Evolutionary conservation across 2,888 invertebrate species (phyloP).

Genomic region (Apoderus coryli): DNA sequence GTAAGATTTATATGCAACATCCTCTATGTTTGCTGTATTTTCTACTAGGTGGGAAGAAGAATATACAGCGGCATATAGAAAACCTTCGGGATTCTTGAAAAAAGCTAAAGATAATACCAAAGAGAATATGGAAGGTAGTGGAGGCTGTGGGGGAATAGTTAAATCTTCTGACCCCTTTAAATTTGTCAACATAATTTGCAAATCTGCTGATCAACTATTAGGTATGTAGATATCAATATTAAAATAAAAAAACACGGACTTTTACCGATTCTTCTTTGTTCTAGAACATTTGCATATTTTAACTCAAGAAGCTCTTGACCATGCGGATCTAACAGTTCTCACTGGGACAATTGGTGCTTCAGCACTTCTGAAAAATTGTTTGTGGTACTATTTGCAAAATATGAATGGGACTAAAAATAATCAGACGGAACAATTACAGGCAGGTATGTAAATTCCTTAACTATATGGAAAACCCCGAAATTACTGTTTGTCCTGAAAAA

Average conservation of each 20-base stretch:
- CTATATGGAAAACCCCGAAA: too few relatives aligned
- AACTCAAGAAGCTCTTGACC: conserved; percentile 72
- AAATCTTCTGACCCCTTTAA: conserved; percentile 65
- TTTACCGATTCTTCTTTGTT: conserved; percentile 8
- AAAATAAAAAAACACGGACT: background rate
- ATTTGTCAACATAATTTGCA: conserved; percentile 54
- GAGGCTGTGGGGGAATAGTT: conserved; percentile 41
- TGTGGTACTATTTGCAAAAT: conserved; percentile 61
- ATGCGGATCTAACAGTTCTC: conserved; percentile 66
- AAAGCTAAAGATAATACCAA: conserved; percentile 21
- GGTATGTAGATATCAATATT: conserved; percentile 30
- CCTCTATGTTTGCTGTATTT: too few relatives aligned
- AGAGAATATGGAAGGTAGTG: conserved; percentile 32
- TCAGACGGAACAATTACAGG: conserved; percentile 27
- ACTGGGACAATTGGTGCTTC: conserved; percentile 72
- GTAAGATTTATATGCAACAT: too few relatives aligned
- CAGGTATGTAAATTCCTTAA: too few relatives aligned
- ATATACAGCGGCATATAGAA: conserved; percentile 59
- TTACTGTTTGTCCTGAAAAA: too few relatives aligned
- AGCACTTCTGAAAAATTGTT: conserved; percentile 59
- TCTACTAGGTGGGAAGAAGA: conserved; percentile 82
- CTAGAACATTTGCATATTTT: conserved; percentile 62
- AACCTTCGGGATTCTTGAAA: conserved; percentile 39
- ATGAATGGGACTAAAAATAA: conserved; percentile 24
- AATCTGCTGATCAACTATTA: conserved; percentile 55